phyloP scores from a whole-genome alignment of 2,113 vertebrate genomes.

The Lophius piscatorius region DNA sequence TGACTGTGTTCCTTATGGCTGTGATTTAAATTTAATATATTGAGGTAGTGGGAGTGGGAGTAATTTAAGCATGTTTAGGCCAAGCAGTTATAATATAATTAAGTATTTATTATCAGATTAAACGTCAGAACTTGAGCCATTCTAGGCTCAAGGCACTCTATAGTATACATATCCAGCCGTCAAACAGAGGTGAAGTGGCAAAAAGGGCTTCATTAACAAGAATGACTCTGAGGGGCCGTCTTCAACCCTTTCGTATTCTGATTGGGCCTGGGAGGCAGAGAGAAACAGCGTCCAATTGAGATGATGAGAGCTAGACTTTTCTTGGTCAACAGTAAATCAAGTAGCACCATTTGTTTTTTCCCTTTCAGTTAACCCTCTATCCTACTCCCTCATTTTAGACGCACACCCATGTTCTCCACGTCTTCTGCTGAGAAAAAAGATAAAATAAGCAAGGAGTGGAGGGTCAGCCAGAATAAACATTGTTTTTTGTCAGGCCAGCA shows the following conservation, averaged over 20 bases:
- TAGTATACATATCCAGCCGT: constrained; percentile 21
- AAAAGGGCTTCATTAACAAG: constrained; percentile 9
- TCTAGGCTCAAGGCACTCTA: background rate
- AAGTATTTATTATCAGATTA: too few relatives aligned
- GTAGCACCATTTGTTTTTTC: constrained; percentile 32
- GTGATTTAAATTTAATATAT: too few relatives aligned
- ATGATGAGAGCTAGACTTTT: constrained; percentile 35
- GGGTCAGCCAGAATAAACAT: constrained; percentile 77
- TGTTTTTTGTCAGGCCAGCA: constrained; percentile 72
- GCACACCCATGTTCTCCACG: constrained; percentile 25
- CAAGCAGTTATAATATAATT: constrained; percentile 9
- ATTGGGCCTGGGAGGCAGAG: constrained; percentile 13
- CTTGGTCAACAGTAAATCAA: constrained; percentile 42
- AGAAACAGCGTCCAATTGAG: constrained; percentile 16
- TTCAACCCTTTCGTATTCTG: constrained; percentile 4
- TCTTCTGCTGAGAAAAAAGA: constrained; percentile 36
- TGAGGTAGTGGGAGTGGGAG: background rate
- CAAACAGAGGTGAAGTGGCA: constrained; percentile 24
- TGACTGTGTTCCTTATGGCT: too few relatives aligned
- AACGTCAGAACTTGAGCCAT: too few relatives aligned
- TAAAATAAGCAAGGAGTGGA: constrained; percentile 57
- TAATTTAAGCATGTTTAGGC: constrained; percentile 9
- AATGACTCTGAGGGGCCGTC: constrained; percentile 9
- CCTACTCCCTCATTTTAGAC: constrained; percentile 15
- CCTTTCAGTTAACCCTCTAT: constrained; percentile 21